phyloP scores from a whole-genome alignment of 2,113 vertebrate genomes.

The Prinia subflava region DNA sequence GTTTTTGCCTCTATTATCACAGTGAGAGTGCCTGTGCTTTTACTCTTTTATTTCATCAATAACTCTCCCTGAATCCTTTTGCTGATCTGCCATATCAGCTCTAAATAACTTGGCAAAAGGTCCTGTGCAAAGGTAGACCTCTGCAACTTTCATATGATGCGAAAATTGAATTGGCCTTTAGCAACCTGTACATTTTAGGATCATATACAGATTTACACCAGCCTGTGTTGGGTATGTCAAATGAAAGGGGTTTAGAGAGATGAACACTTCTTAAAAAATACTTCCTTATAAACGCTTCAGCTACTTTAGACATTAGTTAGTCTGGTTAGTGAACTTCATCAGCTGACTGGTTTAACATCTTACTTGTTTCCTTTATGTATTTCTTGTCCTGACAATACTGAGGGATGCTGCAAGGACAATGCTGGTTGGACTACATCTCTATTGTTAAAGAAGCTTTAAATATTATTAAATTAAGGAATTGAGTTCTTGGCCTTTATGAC shows the following conservation, averaged over 20 bases:
- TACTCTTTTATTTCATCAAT: not conserved
- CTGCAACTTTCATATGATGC: not conserved
- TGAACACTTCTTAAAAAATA: not conserved
- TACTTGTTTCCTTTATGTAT: not conserved
- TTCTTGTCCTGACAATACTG: not conserved
- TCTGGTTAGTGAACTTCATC: not conserved
- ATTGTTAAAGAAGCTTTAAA: slow-evolving; percentile 10
- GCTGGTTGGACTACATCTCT: not conserved
- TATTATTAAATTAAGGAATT: slow-evolving; percentile 30
- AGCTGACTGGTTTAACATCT: not conserved
- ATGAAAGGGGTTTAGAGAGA: not conserved
- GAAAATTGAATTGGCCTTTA: not conserved
- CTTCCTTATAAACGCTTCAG: not conserved
- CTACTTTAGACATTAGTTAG: not conserved
- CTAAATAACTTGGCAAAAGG: not conserved
- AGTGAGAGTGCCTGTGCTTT: not conserved
- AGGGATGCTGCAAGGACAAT: not conserved
- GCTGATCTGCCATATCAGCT: not conserved
- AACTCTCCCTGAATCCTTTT: not conserved
- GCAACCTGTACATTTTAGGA: not conserved
- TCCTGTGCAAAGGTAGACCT: not conserved
- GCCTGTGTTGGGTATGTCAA: not conserved
- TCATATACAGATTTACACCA: not conserved
- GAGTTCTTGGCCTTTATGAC: slow-evolving; percentile 35
- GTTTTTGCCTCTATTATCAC: not conserved